Base-by-base conservation (phyloP, 2,113 vertebrate species). In the Dascyllus trimaculatus region DNA sequence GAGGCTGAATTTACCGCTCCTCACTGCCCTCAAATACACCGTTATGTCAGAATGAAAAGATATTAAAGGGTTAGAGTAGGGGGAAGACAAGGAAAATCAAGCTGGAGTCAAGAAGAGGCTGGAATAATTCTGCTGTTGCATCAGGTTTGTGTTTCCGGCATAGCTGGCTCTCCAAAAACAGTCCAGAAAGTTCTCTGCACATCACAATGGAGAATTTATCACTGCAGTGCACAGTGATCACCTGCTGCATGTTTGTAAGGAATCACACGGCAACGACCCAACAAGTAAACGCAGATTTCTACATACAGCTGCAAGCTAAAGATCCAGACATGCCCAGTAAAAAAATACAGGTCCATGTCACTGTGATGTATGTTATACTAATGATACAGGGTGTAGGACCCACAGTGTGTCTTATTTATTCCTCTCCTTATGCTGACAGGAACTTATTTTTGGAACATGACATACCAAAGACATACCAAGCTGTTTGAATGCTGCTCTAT, bases 401-500 rank as follows among this genome's bases (percentile, higher is more conserved):
- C 1, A 26, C 22, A 4, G 19, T 49, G 6, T 22, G 40, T 11
- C 35, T 38, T 17, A 25, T 38, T 17, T 32, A 17, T 24, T 38
- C n/a, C 18, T 62, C 26, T n/a, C 26, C 62, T 40, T 24, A 35
- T 19, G 58, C 35, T 60, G 60, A 52, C 57, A 62, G 53, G 32
- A 58, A 69, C 75, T 18, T 67, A 52, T 81, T 79, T 75, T 85
- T 48, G 68, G 48, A 73, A 76, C 14, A 32, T 68, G 43, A 62
- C 53, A 57, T 51, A 64, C 46, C 71, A 52, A 59, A 35, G 9
- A 61, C 67, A 67, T 73, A 29, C 51, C 66, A 46, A 57, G 61
- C 10, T 40, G 26, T 51, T 15, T 10, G 9, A 51, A 51, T 51
- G 18, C 54, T 51, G 24, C 32, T 35, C 19, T 35, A n/a, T 5